A percentile compares a stretch with the other conserved stretches of the same genome.
Evolutionary conservation across 2,888 invertebrate genomes (phyloP).

Genomic region (Acanthosepion lycidas): DNA sequence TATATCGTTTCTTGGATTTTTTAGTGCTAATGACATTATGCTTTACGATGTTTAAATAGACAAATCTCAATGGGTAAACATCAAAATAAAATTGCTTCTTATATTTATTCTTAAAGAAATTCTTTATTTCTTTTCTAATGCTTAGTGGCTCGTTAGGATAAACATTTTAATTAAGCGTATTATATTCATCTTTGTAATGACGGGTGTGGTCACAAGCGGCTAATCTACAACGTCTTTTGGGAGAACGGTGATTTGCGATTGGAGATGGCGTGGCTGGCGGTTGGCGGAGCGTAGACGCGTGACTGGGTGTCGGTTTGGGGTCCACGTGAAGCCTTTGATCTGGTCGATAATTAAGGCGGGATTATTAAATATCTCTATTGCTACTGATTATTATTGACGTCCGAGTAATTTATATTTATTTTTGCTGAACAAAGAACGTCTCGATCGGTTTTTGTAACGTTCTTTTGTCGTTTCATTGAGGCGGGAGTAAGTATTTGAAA

Average conservation of each 20-base stretch:
- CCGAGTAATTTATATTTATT: background rate
- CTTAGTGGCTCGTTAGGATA: background rate
- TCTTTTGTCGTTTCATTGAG: background rate
- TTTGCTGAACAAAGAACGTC: too few relatives aligned
- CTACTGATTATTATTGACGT: background rate
- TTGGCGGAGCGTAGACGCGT: background rate
- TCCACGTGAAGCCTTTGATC: background rate
- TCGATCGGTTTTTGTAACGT: background rate
- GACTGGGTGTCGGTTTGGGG: background rate
- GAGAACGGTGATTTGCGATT: background rate
- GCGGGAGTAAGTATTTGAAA: background rate
- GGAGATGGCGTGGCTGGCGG: background rate
- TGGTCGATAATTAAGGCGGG: background rate
- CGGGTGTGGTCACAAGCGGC: background rate
- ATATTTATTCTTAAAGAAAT: background rate
- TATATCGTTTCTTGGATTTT: background rate
- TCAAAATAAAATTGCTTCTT: background rate
- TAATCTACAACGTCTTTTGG: background rate
- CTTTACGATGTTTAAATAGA: background rate
- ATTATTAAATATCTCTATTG: background rate
- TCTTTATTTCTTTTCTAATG: background rate
- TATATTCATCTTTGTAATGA: slow-evolving; percentile 8
- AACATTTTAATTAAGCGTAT: background rate
- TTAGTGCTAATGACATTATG: background rate
- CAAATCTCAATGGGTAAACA: background rate